Evolutionary conservation across 2,888 invertebrate genomes (phyloP).

Genomic region (Hydroisotoma schaefferi): DNA sequence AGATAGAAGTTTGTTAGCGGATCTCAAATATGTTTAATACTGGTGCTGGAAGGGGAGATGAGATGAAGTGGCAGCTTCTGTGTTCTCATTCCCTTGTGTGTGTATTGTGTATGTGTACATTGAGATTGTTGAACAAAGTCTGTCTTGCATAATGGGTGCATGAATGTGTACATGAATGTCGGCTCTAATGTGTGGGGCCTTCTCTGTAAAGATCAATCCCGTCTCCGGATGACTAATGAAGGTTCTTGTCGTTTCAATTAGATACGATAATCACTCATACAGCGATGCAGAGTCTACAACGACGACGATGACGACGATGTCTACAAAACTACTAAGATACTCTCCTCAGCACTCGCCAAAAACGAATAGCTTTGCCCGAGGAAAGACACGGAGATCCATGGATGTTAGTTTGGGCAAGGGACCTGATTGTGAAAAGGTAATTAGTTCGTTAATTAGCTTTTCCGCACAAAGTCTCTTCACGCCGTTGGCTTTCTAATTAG

Average conservation of each 20-base stretch:
- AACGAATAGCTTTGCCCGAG: constrained; percentile 37
- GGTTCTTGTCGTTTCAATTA: constrained; percentile 23
- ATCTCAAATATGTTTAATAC: no score
- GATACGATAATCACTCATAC: constrained; percentile 48
- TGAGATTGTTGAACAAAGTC: background rate
- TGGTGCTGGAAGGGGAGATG: constrained; percentile 3
- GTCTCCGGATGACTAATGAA: constrained; percentile 29
- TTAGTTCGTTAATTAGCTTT: constrained; percentile 14
- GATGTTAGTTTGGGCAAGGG: constrained; percentile 47
- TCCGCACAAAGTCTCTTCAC: constrained; percentile 7
- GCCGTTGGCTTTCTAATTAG: background rate
- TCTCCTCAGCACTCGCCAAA: constrained; percentile 45
- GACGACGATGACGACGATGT: constrained; percentile 28
- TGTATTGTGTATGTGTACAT: background rate
- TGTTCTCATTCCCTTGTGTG: background rate
- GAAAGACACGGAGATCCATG: constrained; percentile 47
- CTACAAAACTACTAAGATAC: constrained; percentile 39
- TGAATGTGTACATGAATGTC: constrained; percentile 1
- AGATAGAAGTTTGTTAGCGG: no score
- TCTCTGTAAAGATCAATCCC: no score
- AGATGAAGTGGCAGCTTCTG: no score
- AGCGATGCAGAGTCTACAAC: constrained; percentile 42
- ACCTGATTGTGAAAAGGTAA: constrained; percentile 48
- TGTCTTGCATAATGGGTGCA: background rate
- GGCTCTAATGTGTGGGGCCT: no score